Evolutionary conservation across 2,797 vertebrate genomes (phyloP).

Genomic region (Microtus obscurus): DNA sequence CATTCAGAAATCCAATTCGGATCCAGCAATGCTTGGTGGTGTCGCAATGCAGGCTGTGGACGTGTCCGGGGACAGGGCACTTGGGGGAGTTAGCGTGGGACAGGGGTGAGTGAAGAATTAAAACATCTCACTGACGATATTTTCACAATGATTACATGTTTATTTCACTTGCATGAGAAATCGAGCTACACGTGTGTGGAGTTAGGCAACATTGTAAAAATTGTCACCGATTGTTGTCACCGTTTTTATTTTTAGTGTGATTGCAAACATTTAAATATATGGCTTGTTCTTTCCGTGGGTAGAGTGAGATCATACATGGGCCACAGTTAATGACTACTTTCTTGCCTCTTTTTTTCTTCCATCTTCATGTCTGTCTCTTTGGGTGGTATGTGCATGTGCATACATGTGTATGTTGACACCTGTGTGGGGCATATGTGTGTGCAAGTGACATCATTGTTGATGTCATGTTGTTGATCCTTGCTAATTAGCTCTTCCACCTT

Average conservation of each 20-base stretch:
- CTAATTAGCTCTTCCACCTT: neutral
- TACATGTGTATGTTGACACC: neutral
- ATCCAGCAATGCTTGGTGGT: neutral
- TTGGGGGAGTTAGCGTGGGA: neutral
- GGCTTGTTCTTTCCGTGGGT: neutral
- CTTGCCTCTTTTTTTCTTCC: neutral
- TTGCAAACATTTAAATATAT: neutral
- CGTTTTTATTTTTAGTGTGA: neutral
- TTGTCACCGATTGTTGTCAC: neutral
- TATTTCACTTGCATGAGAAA: constrained; percentile 6
- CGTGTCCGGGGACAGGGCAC: neutral
- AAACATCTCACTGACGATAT: neutral
- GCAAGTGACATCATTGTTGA: neutral
- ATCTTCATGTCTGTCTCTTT: neutral
- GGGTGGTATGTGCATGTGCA: neutral
- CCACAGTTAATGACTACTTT: neutral
- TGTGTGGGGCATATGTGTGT: neutral
- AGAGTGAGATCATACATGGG: neutral
- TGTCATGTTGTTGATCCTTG: neutral
- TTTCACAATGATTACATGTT: neutral
- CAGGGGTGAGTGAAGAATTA: neutral
- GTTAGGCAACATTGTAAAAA: neutral
- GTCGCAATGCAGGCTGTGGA: neutral
- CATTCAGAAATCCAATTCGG: neutral
- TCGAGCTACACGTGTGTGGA: neutral